Evolutionary conservation across 1,140 invertebrate species (phyloP), one percentile per base, ranked within the genome.

Genomic region (Hyphantria cunea): DNA sequence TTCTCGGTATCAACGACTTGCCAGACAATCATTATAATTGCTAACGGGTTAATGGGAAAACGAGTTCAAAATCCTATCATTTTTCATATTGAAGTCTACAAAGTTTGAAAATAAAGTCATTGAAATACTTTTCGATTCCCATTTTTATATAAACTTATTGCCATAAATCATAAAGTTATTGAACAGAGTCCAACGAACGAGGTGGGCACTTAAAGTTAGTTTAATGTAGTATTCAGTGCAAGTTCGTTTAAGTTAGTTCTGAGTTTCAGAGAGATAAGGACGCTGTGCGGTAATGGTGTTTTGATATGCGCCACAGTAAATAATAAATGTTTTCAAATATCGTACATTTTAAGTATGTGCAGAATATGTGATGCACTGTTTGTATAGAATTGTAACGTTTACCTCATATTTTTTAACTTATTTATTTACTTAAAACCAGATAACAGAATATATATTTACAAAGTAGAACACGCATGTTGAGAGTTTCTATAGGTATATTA

Each of bases 161-260:
- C 45, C 41, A 63, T 70, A 74, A 74, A 74, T 74, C 71, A 68
- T 64, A 68, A 70, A 74, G 64, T 74, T 67, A 55, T 55, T 37
- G 56, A 47, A 56, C 12, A 10, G 33, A 63, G 49, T 64, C 34
- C 39, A 55, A 55, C 49, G 48, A 31, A 33, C 52, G 41, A 67
- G 71, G 70, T 72, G 67, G 68, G 64, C 68, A 74, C 67, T 74
- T 74, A 56, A 74, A 74, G 33, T 65, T 50, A 70, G 64, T 74
- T 74, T 70, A 63, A 65, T 65, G 53, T 70, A 70, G 52, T 67
- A 63, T 62, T 56, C 61, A 53, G 56, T 62, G 50, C 64, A 54
- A 74, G 51, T 64, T 47, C 14, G 39, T 44, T 44, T 58, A 58
- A 74, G 49, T 74, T 67, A 56, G 61, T 64, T 67, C 52, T 58